Conservation (phyloP, 2,888 invertebrate species). For the Microplitis manilae region DNA sequence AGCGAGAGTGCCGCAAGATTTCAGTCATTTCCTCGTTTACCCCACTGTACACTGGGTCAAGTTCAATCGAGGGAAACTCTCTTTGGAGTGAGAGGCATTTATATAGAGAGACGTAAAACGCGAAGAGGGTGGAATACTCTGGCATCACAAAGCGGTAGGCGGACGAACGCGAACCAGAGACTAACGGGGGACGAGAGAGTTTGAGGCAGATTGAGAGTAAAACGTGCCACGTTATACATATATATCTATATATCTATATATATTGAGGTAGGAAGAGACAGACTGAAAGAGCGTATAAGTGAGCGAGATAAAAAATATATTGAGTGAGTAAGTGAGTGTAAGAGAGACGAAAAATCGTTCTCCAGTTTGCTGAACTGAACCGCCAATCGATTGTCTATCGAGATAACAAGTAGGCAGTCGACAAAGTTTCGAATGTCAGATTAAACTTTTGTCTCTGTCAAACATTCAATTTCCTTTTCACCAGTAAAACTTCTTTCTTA, state of each 20-base stretch:
- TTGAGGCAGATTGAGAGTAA: constrained; percentile 27
- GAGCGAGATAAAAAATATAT: constrained; percentile 13
- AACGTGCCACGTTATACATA: constrained; percentile 26
- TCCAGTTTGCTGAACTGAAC: constrained; percentile 58
- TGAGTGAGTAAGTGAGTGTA: constrained; percentile 42
- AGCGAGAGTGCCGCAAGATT: constrained; percentile 60
- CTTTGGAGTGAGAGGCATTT: constrained; percentile 25
- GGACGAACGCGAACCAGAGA: constrained; percentile 21
- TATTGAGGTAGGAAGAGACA: constrained; percentile 34
- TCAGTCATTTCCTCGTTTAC: constrained; percentile 58
- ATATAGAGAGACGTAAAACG: constrained; percentile 32
- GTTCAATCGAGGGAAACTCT: constrained; percentile 57
- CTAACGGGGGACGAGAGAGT: neutral
- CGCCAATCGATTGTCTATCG: constrained; percentile 61
- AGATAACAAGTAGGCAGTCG: constrained; percentile 61
- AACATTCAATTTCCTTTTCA: constrained; percentile 17
- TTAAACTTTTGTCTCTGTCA: constrained; percentile 47
- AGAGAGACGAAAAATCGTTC: constrained; percentile 56
- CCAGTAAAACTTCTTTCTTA: neutral
- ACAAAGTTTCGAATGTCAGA: constrained; percentile 56
- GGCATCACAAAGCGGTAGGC: constrained; percentile 36
- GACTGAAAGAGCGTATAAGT: constrained; percentile 26
- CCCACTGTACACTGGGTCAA: constrained; percentile 62
- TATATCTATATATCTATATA: neutral
- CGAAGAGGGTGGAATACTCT: constrained; percentile 28